Percentiles rank a stretch among this genome's conserved stretches.
Conservation (phyloP, 2,888 invertebrate species). For the Drosophila nigritarsus region DNA sequence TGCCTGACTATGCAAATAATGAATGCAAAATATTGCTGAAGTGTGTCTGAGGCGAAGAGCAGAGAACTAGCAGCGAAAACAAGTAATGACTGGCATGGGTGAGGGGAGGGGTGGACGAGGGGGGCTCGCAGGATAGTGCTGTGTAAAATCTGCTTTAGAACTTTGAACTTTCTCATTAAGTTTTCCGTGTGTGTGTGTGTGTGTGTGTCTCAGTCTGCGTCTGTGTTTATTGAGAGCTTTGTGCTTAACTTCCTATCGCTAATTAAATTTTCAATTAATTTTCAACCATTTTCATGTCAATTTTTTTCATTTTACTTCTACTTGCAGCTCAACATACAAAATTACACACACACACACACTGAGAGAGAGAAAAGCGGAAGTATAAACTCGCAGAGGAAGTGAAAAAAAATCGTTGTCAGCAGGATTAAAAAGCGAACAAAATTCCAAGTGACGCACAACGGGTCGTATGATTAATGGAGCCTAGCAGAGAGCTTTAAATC, state of each 20-base stretch:
- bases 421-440: conserved; percentile 20
- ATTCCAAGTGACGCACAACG: conserved; percentile 19
- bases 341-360: neutral
- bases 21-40: conserved; percentile 76
- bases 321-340: conserved; percentile 44
- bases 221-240: conserved; percentile 32
- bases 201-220: conserved; percentile 4
- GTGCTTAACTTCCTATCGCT: conserved; percentile 48
- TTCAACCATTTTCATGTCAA: conserved; percentile 17
- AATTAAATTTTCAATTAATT: conserved; percentile 64
- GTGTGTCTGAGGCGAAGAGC: conserved; percentile 58
- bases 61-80: neutral
- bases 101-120: no score
- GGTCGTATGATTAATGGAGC: conserved; percentile 35
- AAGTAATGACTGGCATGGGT: neutral
- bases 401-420: conserved; percentile 23
- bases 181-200: conserved; percentile 19
- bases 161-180: conserved; percentile 43
- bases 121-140: conserved; percentile 15
- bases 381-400: conserved; percentile 22
- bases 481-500: conserved; percentile 10
- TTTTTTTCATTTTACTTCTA: neutral
- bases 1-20: conserved; percentile 71
- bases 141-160: conserved; percentile 42
- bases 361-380: neutral